Conservation (phyloP, 2,888 invertebrate genomes). For the Pyralis farinalis region DNA sequence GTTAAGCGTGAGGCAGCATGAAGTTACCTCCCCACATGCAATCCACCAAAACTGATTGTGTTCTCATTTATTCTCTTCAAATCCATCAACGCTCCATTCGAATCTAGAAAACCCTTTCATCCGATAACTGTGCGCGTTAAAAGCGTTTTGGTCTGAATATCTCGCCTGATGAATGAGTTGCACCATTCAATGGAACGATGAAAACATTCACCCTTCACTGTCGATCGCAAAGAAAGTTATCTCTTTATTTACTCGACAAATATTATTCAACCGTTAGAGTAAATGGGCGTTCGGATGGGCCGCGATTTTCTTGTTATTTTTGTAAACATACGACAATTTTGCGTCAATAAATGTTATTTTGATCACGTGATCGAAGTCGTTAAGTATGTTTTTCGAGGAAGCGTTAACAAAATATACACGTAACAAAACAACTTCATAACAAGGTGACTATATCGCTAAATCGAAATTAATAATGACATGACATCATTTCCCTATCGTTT, state of each 20-base stretch:
- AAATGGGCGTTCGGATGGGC: constrained; percentile 14
- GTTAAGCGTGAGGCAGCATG: no score
- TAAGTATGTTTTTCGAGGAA: constrained; percentile 12
- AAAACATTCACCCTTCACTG: constrained; percentile 8
- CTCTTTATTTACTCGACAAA: constrained; percentile 20
- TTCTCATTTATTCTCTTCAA: no score
- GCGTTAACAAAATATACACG: background rate
- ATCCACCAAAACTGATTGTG: no score
- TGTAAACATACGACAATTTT: constrained; percentile 19
- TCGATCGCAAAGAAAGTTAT: constrained; percentile 15
- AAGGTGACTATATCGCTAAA: no score
- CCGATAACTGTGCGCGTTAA: background rate
- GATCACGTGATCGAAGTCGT: constrained; percentile 18
- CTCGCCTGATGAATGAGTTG: background rate
- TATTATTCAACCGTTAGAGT: constrained; percentile 18
- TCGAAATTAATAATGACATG: no score
- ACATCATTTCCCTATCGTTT: no score
- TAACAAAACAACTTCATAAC: no score
- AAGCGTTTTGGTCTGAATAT: background rate
- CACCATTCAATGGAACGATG: background rate
- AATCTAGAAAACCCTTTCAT: background rate
- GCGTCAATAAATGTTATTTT: constrained; percentile 19
- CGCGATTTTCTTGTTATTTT: constrained; percentile 23
- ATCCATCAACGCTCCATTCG: background rate
- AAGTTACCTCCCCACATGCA: no score